Base-by-base conservation (phyloP, 2,888 invertebrate genomes). In the Lepas anatifera region DNA sequence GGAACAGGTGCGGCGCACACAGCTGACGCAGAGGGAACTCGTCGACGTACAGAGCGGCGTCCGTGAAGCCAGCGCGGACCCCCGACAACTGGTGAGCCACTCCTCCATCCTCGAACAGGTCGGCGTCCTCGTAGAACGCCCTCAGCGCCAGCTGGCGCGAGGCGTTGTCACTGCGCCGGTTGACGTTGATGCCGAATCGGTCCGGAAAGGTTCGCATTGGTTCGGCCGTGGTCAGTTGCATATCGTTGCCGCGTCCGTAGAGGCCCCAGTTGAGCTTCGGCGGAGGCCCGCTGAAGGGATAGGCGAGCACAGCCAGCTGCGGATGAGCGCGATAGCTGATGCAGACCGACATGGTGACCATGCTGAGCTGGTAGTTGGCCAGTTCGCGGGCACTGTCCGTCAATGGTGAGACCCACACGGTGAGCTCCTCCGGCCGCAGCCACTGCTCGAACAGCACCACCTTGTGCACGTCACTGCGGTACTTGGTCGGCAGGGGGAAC, bases 361-460 rank as follows among this genome's bases (percentile, higher is more conserved):
- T 37, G 22, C 16, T 16, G 25, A 39, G 25, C 25, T 27, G 25
- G 27, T 3, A 0, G 27, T 11, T 11, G 39, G 0, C 22, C 39
- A 66, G 25, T 2, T 27, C 16, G 2, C 39, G 25, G 27, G n/a
- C 25, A 18, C 16, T 25, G 39, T 66, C 66, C 25, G 16, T 22
- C 13, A 66, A 25, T 7, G 39, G 66, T 2, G 66, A 66, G 13
- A 66, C 25, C 66, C 66, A 66, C 39, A 66, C 39, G 13, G 39
- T 39, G 10, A 66, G 39, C 25, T 41, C 13, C 11, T n/a, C 66
- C 25, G 66, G 39, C 39, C 11, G 39, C 66, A 66, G 39, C 66
- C 66, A 66, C 66, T 66, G 39, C 25, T 66, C 66, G 27, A 66
- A 66, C 66, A 37, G 25, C 66, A 66, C 66, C 22, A 66, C 37